These are phyloP conservation scores for Malurus alboscapulatus DNA, from an alignment of 2,113 vertebrate species.

Conservation along the genomic window DNA sequence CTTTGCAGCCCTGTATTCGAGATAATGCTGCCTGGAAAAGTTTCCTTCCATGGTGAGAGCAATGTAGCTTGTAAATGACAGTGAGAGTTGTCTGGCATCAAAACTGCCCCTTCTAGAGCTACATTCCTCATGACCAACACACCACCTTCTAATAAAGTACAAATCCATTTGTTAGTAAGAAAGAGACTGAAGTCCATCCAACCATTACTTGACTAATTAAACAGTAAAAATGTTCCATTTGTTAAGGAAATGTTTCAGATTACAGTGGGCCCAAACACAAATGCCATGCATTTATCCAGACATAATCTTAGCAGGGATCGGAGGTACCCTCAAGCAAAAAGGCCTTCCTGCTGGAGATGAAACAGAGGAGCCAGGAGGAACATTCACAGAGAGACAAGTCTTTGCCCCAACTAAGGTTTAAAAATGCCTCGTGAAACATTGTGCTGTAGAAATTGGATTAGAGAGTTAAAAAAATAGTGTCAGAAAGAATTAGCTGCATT, in stretches of 20 bases:
- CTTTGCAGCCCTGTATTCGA: neutral
- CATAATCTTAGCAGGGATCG: slow-evolving; percentile 39
- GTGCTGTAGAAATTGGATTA: neutral
- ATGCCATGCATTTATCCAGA: slow-evolving; percentile 38
- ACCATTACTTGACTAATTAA: slow-evolving; percentile 58
- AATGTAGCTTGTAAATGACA: neutral
- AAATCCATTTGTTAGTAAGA: neutral
- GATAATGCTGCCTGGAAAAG: neutral
- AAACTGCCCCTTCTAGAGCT: neutral
- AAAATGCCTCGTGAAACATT: neutral
- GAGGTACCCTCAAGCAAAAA: slow-evolving; percentile 19
- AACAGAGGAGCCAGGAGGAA: slow-evolving; percentile 1
- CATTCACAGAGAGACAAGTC: neutral
- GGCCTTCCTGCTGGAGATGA: neutral
- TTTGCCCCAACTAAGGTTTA: neutral
- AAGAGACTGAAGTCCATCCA: slow-evolving; percentile 28
- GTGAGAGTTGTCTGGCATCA: neutral
- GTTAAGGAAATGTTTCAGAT: slow-evolving; percentile 41
- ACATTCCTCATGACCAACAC: slow-evolving; percentile 26
- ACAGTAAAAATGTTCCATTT: slow-evolving; percentile 19
- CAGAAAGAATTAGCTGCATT: slow-evolving; percentile 22
- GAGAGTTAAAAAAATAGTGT: neutral
- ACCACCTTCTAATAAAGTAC: slow-evolving; percentile 3
- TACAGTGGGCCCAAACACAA: slow-evolving; percentile 9
- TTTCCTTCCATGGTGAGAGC: neutral